Percentiles rank a stretch among this genome's conserved stretches.
Conservation (phyloP, 2,797 vertebrate species). For the Lindbergichthys nudifrons region DNA sequence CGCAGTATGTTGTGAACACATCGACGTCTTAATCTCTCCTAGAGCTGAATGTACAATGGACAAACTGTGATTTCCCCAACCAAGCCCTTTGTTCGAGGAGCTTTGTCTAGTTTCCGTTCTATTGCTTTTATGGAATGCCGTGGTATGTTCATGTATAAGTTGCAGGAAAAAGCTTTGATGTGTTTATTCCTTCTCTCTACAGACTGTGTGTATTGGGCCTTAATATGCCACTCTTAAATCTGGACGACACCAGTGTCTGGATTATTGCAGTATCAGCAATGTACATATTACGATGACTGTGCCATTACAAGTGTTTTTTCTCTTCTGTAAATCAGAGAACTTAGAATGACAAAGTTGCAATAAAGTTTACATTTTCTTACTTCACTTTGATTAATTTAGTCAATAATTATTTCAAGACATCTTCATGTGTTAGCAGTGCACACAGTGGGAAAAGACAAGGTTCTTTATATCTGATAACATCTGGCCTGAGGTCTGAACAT, state of each 20-base stretch:
- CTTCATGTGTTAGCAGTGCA: not conserved
- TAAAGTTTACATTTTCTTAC: conserved; percentile 90
- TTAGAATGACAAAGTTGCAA: conserved; percentile 81
- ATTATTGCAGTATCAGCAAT: conserved; percentile 81
- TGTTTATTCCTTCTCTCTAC: conserved; percentile 68
- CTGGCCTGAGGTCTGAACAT: not conserved
- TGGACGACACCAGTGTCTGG: conserved; percentile 57
- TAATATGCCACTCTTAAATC: conserved; percentile 72
- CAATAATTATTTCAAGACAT: conserved; percentile 6
- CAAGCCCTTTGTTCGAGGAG: conserved; percentile 53
- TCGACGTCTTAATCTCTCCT: conserved; percentile 83
- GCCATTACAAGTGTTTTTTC: conserved; percentile 78
- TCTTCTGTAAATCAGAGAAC: conserved; percentile 83
- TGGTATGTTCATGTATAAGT: conserved; percentile 54
- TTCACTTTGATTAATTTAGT: conserved; percentile 40
- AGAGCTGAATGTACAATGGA: conserved; percentile 75
- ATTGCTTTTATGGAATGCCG: conserved; percentile 68
- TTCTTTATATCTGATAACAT: conserved; percentile 3
- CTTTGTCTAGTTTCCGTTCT: conserved; percentile 51
- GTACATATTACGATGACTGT: conserved; percentile 82
- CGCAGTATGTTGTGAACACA: conserved; percentile 72
- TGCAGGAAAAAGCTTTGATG: conserved; percentile 66
- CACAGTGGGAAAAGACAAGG: not conserved
- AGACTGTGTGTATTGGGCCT: conserved; percentile 62
- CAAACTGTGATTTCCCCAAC: conserved; percentile 80